phyloP scores from a whole-genome alignment of 2,113 vertebrate genomes.

The Eubucco bourcierii region DNA sequence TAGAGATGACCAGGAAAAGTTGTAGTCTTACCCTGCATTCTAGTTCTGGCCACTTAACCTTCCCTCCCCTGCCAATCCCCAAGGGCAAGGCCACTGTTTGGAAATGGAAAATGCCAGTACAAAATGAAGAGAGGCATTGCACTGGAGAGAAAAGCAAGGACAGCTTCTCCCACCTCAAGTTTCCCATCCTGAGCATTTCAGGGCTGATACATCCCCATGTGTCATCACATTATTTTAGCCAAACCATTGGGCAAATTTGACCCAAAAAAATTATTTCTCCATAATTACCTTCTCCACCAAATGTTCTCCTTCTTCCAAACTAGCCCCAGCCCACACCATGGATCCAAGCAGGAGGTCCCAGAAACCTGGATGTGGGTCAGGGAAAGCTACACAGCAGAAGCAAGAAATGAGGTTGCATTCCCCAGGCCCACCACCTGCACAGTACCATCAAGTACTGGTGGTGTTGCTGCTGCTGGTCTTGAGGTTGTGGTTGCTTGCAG shows the following conservation, averaged over 20 bases:
- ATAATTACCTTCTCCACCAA: neutral
- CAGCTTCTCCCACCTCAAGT: neutral
- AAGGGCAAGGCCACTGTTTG: neutral
- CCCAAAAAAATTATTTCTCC: neutral
- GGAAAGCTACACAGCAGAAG: neutral
- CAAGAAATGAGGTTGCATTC: neutral
- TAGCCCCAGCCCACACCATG: accelerated
- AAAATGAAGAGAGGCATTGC: neutral
- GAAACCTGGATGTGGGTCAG: accelerated
- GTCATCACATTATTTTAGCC: neutral
- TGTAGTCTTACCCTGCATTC: neutral
- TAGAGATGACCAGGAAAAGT: neutral
- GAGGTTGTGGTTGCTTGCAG: neutral
- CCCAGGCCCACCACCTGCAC: neutral
- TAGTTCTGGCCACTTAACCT: neutral
- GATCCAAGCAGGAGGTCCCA: neutral
- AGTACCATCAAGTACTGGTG: neutral
- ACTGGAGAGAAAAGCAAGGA: neutral
- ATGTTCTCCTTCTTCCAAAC: neutral
- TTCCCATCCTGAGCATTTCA: neutral
- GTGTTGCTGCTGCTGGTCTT: neutral
- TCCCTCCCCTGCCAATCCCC: neutral
- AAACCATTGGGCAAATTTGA: neutral
- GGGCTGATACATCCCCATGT: neutral
- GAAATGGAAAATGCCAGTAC: neutral